Evolutionary conservation across 2,113 vertebrate species (phyloP).

Genomic region (Panthera uncia): DNA sequence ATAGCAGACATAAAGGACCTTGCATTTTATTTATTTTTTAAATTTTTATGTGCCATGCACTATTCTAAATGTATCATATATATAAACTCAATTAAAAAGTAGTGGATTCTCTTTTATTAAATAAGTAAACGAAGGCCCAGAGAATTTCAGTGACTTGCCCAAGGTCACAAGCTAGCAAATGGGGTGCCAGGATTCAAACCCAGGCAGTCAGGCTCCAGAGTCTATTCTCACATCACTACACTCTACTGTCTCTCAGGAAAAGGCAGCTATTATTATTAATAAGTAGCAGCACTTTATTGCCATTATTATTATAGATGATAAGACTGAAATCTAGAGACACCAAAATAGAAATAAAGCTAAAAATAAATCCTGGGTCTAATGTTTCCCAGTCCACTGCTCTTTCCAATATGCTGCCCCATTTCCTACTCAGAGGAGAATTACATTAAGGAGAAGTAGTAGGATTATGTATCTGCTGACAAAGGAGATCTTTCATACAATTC

Average conservation of each 20-base stretch:
- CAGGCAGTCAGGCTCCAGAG: not conserved
- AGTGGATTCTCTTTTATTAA: not conserved
- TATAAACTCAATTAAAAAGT: not conserved
- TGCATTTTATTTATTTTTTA: slow-evolving; percentile 12
- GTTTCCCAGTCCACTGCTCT: not conserved
- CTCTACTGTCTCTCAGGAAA: not conserved
- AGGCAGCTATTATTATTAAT: not conserved
- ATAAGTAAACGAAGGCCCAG: not conserved
- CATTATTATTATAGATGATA: slow-evolving; percentile 32
- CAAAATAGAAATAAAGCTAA: slow-evolving; percentile 52
- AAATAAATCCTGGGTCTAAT: slow-evolving; percentile 2
- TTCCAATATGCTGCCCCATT: not conserved
- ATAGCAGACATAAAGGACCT: not conserved
- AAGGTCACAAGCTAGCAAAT: not conserved
- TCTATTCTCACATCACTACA: not conserved
- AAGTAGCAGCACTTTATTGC: not conserved
- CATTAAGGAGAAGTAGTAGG: not conserved
- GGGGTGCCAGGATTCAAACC: not conserved
- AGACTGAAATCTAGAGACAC: not conserved
- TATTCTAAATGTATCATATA: not conserved
- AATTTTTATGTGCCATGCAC: not conserved
- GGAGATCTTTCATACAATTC: not conserved
- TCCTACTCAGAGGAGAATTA: not conserved
- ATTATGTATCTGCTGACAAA: not conserved
- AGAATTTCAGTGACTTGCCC: not conserved